A percentile compares a stretch with the other conserved stretches of the same genome.
phyloP scores from a whole-genome alignment of 1,140 invertebrate species.

The Polyergus mexicanus region DNA sequence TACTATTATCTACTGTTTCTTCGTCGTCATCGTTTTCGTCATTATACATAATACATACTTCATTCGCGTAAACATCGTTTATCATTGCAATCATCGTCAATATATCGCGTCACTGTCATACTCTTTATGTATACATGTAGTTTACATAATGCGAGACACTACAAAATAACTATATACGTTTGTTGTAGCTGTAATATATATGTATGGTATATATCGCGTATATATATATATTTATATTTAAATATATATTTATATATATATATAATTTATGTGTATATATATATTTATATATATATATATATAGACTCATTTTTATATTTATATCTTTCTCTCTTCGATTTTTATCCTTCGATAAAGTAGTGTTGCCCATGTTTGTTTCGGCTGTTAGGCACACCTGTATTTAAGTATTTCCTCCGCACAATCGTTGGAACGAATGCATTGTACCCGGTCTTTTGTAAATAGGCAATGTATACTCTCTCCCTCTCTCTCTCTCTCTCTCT shows the following conservation, averaged over 20 bases:
- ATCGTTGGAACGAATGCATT: slow-evolving; percentile 78
- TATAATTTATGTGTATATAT: not conserved
- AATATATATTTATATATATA: slow-evolving; percentile 80
- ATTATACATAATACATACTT: slow-evolving; percentile 74
- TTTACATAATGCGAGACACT: slow-evolving; percentile 86
- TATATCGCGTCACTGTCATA: slow-evolving; percentile 71
- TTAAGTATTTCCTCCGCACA: slow-evolving; percentile 77
- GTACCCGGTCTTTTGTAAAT: slow-evolving; percentile 70
- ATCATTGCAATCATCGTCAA: slow-evolving; percentile 71
- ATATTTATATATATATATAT: slow-evolving; percentile 79
- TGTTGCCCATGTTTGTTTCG: slow-evolving; percentile 77
- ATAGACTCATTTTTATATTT: slow-evolving; percentile 82
- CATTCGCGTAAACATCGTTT: slow-evolving; percentile 72
- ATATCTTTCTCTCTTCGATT: slow-evolving; percentile 79
- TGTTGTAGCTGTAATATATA: slow-evolving; percentile 76
- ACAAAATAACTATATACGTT: slow-evolving; percentile 85
- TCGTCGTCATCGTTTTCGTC: slow-evolving; percentile 63
- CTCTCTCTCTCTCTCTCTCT: too few species aligned
- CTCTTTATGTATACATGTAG: slow-evolving; percentile 84
- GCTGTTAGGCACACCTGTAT: slow-evolving; percentile 79
- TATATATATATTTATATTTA: slow-evolving; percentile 80
- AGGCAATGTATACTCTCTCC: slow-evolving; percentile 12
- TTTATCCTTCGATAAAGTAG: slow-evolving; percentile 80
- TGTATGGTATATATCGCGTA: slow-evolving; percentile 64
- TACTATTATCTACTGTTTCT: slow-evolving; percentile 82